phyloP scores from a whole-genome alignment of 2,888 invertebrate genomes.

The Eupithecia exiguata region DNA sequence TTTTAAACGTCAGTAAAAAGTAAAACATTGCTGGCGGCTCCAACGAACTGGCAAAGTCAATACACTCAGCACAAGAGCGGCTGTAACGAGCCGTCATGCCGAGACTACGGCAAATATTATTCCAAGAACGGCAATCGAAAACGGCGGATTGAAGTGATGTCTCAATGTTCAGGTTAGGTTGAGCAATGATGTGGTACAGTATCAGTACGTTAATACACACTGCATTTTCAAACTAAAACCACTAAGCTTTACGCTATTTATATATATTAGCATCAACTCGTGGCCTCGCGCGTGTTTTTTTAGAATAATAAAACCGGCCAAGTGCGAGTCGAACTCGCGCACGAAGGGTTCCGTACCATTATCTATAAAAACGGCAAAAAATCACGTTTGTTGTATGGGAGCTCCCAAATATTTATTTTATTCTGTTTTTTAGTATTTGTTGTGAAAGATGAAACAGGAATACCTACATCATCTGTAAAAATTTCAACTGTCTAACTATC shows the following conservation, averaged over 20 bases:
- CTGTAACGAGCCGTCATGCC: conserved; percentile 69
- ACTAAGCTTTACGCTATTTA: background rate
- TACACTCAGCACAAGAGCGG: conserved; percentile 63
- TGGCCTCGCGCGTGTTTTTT: too few species aligned
- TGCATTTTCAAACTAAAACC: background rate
- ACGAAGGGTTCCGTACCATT: too few species aligned
- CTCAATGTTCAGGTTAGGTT: conserved; percentile 11
- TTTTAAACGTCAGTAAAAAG: conserved; percentile 43
- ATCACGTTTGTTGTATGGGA: too few species aligned
- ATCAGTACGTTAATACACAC: background rate
- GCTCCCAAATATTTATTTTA: too few species aligned
- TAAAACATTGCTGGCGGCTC: conserved; percentile 60
- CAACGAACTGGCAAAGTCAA: conserved; percentile 77
- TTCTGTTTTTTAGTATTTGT: too few species aligned
- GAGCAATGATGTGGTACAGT: background rate
- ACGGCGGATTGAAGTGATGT: conserved; percentile 36
- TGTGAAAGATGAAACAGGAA: too few species aligned
- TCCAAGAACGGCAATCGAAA: conserved; percentile 54
- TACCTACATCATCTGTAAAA: too few species aligned
- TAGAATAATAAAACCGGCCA: too few species aligned
- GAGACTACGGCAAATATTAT: conserved; percentile 70
- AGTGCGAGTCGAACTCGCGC: too few species aligned
- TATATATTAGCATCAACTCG: too few species aligned
- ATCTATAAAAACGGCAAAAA: too few species aligned
- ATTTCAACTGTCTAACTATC: too few species aligned